Percentiles rank a stretch among this genome's conserved stretches.
phyloP scores from a whole-genome alignment of 30 jellyfish, hydroid and myxozoan genomes.

The Turritopsis dohrnii region DNA sequence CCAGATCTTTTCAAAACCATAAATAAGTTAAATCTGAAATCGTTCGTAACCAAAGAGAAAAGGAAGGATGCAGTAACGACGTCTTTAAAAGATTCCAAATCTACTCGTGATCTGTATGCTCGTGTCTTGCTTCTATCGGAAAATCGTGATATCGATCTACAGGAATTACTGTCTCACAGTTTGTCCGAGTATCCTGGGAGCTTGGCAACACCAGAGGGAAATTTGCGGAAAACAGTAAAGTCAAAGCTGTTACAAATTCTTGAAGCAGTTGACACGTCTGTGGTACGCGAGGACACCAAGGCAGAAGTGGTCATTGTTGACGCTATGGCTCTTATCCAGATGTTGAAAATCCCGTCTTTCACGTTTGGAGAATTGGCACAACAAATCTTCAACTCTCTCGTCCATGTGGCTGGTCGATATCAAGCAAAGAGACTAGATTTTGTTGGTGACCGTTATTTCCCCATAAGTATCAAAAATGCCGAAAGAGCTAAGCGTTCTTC shows the following conservation, averaged over 20 bases:
- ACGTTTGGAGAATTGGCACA: conserved; percentile 29
- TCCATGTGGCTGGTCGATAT: neutral
- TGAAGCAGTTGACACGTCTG: neutral
- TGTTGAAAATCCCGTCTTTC: neutral
- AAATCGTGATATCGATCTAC: conserved; percentile 21
- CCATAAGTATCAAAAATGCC: conserved; percentile 14
- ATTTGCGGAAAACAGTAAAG: neutral
- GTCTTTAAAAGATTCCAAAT: conserved; percentile 11
- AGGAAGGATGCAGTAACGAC: neutral
- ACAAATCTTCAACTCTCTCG: neutral
- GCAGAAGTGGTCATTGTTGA: conserved; percentile 25
- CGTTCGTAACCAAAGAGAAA: conserved; percentile 25
- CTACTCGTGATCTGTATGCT: conserved; percentile 23
- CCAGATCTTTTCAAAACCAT: conserved; percentile 14
- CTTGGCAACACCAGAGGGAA: conserved; percentile 23
- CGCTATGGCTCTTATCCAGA: conserved; percentile 39
- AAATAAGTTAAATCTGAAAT: conserved; percentile 7
- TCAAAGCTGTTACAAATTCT: conserved; percentile 24
- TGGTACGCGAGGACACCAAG: neutral
- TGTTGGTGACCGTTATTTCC: conserved; percentile 27
- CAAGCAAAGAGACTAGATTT: conserved; percentile 9
- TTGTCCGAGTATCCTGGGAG: neutral
- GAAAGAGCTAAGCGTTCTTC: conserved; percentile 27
- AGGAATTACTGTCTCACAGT: conserved; percentile 9
- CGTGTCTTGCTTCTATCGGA: conserved; percentile 15